phyloP scores from a whole-genome alignment of 2,888 invertebrate genomes.

The Brachyptera putata region DNA sequence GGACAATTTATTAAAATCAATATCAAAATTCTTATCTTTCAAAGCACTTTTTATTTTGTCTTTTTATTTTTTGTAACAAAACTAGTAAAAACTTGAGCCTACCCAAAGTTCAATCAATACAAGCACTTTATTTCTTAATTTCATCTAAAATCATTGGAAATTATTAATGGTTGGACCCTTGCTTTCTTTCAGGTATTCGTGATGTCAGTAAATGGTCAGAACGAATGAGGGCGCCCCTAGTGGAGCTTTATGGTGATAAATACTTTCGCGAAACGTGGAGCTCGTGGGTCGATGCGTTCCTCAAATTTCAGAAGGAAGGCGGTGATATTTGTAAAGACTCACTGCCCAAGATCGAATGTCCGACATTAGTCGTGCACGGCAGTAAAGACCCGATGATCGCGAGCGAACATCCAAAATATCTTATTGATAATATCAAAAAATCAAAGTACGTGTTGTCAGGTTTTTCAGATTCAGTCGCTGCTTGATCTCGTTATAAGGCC shows the following conservation, averaged over 20 bases:
- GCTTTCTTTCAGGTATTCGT: slow-evolving; percentile 56
- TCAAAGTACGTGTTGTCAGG: slow-evolving; percentile 54
- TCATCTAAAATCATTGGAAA: too few relatives aligned
- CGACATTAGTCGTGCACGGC: slow-evolving; percentile 79
- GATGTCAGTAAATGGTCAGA: slow-evolving; percentile 76
- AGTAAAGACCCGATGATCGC: slow-evolving; percentile 76
- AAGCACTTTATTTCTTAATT: too few relatives aligned
- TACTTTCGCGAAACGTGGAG: slow-evolving; percentile 65
- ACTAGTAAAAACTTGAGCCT: too few relatives aligned
- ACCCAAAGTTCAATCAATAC: too few relatives aligned
- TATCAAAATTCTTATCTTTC: too few relatives aligned
- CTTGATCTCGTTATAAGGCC: too few relatives aligned
- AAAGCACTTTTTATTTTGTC: too few relatives aligned
- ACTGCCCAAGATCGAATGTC: slow-evolving; percentile 62
- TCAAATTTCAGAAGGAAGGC: slow-evolving; percentile 52
- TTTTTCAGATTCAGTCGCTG: too few relatives aligned
- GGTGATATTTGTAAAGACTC: slow-evolving; percentile 69
- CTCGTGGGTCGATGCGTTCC: slow-evolving; percentile 66
- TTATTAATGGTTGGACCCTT: too few relatives aligned
- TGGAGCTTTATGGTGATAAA: slow-evolving; percentile 68
- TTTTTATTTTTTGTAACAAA: too few relatives aligned
- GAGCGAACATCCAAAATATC: slow-evolving; percentile 65
- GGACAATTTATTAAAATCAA: too few relatives aligned
- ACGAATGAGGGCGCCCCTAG: slow-evolving; percentile 67
- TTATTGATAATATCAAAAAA: slow-evolving; percentile 61